phyloP scores from a whole-genome alignment of 2,113 vertebrate genomes.

The Genyomyrus donnyi region DNA sequence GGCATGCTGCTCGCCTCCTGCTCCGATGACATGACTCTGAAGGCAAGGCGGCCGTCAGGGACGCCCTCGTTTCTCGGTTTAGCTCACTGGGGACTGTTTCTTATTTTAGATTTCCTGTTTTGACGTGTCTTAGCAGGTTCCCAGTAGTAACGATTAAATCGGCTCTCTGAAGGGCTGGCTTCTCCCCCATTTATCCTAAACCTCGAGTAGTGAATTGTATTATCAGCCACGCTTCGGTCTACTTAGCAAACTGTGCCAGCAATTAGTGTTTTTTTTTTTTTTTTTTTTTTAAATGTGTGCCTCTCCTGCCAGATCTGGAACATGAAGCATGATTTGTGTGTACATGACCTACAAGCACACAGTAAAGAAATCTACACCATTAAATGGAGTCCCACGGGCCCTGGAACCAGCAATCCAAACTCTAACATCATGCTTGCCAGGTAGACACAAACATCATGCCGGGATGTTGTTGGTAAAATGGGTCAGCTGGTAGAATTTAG shows the following conservation, averaged over 20 bases:
- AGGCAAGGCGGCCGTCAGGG: conserved; percentile 54
- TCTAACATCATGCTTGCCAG: conserved; percentile 90
- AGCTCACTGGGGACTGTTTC: not conserved
- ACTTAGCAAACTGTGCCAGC: not conserved
- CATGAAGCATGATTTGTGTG: conserved; percentile 88
- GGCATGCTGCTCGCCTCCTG: conserved; percentile 90
- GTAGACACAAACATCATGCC: conserved; percentile 45
- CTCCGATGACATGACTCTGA: conserved; percentile 94
- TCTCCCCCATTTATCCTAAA: not conserved
- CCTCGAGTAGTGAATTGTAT: not conserved
- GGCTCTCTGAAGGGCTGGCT: not conserved
- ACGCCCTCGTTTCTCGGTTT: not conserved
- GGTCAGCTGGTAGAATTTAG: not conserved
- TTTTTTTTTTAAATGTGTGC: not conserved
- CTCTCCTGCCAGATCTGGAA: conserved; percentile 78
- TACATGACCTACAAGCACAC: conserved; percentile 91
- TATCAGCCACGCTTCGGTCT: not conserved
- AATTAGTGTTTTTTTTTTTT: not conserved
- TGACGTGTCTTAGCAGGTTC: not conserved
- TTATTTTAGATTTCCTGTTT: conserved; percentile 2
- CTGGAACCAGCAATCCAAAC: conserved; percentile 79
- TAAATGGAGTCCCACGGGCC: conserved; percentile 91
- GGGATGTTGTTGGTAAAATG: not conserved
- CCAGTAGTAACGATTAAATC: not conserved
- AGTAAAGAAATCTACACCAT: conserved; percentile 97